Evolutionary conservation across 2,888 invertebrate species (phyloP), one percentile per base, ranked within the genome.

Genomic region (Tribolium freemani): DNA sequence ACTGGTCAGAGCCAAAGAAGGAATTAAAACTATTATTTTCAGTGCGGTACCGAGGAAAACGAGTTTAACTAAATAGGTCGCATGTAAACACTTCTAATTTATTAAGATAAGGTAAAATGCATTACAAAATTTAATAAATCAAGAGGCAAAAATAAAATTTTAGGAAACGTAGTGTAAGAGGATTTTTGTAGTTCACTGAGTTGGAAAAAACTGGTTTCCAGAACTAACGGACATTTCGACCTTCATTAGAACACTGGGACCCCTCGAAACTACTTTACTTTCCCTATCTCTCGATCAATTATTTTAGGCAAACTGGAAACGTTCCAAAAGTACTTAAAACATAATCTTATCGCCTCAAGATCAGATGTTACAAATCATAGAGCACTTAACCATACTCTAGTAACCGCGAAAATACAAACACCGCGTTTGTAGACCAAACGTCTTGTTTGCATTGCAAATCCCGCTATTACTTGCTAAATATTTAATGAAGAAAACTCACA

Each of bases 401-500:
- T 38, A 38, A 38, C 9, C 38, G n/a, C 8, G 38, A 8, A n/a
- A 38, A 8, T 38, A n/a, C 8, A 38, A 38, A 38, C 4, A n/a
- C 38, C 16, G 51, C 51, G 3, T 51, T 51, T 9, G 16, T 51
- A 51, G 21, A 20, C 16, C 51, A 21, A 16, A 21, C 20, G 9
- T 51, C 51, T 51, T 21, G 20, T 51, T 51, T 20, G 21, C 51
- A 20, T 51, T 51, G 51, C 51, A 51, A 51, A 51, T 51, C 6
- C 5, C 21, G 5, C 16, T 51, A 51, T 51, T 51, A 51, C 21
- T 9, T n/a, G n/a, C 57, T 16, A 57, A 57, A 57, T 57, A 57
- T 57, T 57, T 44, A 20, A 20, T 5, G 13, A 45, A 10, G 11
- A 11, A 46, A 51, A 72, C 72, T 72, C 69, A 72, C 72, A 64